Evolutionary conservation across 2,797 vertebrate species (phyloP).

Genomic region (Channallabes apus): DNA sequence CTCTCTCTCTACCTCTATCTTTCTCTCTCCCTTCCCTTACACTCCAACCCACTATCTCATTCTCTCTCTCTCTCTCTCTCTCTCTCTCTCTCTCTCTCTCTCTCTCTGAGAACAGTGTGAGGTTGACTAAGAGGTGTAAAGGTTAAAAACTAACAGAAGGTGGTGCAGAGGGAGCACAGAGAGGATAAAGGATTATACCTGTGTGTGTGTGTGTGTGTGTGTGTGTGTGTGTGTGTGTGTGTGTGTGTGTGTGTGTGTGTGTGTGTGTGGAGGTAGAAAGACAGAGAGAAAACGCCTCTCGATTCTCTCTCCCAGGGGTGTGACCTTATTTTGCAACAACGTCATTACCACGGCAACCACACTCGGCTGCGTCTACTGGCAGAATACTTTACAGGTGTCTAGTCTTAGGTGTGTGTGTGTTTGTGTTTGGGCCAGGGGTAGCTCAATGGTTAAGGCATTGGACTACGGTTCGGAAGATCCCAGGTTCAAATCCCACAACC

Average conservation of each 20-base stretch:
- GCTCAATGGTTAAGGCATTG: too few relatives aligned
- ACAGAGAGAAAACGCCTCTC: not conserved
- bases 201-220: slow-evolving; percentile 3
- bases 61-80: not conserved
- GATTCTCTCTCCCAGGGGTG: slow-evolving; percentile 28
- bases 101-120: slow-evolving; percentile 2
- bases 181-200: not conserved
- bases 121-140: not conserved
- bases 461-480: too few relatives aligned
- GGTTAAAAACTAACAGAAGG: slow-evolving; percentile 9
- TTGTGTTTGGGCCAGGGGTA: too few relatives aligned
- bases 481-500: too few relatives aligned
- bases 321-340: slow-evolving; percentile 43
- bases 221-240: too few relatives aligned
- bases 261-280: not conserved
- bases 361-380: not conserved
- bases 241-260: too few relatives aligned
- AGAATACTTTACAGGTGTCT: slow-evolving; percentile 17
- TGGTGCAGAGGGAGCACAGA: not conserved
- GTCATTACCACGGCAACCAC: not conserved
- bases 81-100: slow-evolving; percentile 6
- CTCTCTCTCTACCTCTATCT: not conserved
- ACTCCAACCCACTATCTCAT: not conserved
- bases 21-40: not conserved
- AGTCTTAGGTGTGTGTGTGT: not conserved